Evolutionary conservation across 2,113 vertebrate species (phyloP), one percentile per base, ranked within the genome.

Genomic region (Thunnus maccoyii): DNA sequence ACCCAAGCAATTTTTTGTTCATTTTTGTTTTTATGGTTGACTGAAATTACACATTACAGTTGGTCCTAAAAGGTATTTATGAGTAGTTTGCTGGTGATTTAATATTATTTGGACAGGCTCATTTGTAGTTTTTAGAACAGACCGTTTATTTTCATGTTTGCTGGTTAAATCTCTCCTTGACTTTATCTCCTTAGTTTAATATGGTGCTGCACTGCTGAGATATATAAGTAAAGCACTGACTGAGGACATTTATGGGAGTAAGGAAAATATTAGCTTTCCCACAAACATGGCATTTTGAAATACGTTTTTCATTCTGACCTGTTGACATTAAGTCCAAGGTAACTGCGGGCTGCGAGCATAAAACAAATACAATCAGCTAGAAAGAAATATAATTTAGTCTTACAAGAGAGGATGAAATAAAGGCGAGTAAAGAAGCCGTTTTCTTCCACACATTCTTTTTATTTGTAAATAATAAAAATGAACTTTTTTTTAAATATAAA

Each of bases 401-500:
- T 5, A 8, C 27, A 8, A 14, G 32, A 51, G 2, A 60, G 10
- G 25, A 0, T 5, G 17, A 44, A 64, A 61, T 36, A n/a, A 83
- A 18, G 44, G 20, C 2, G 1, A 47, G 5, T 7, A 12, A 30
- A 63, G 50, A 64, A 60, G 46, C 46, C 55, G 18, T 47, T 84
- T 92, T 95, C 92, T 94, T 95, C 93, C 95, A 95, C 94, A 96
- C 95, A 94, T 94, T 95, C 93, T 93, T 94, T 95, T 95, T 95
- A 95, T 95, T 96, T 95, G 95, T 94, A 95, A 95, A 95, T 96
- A 91, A 96, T 95, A 95, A 95, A 95, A 96, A 95, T 94, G 73
- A 95, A 95, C 86, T 89, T 87, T 92, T 91, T 93, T 86, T 82
- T 58, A 84, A 91, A 95, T 94, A 96, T 94, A 95, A 95, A 95